Evolutionary conservation across 2,888 invertebrate species (phyloP).

Genomic region (Callyntrura guangdongensis): DNA sequence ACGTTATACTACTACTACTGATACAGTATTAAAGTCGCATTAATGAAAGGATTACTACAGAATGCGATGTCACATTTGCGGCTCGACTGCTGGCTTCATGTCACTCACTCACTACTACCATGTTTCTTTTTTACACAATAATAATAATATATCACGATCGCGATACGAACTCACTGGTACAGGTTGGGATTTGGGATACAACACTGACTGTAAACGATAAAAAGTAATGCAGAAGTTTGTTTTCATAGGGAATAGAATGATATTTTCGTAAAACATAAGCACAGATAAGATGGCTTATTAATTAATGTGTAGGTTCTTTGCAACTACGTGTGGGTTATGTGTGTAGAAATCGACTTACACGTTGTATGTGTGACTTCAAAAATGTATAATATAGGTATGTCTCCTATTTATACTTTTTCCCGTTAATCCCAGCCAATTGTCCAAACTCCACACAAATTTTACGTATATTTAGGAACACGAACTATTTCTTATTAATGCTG

Average conservation of each 20-base stretch:
- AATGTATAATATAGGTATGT: not conserved
- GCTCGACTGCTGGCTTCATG: not conserved
- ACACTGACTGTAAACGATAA: not conserved
- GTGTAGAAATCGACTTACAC: too few relatives aligned
- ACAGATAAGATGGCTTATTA: too few relatives aligned
- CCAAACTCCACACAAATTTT: slow-evolving; percentile 47
- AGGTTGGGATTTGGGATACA: not conserved
- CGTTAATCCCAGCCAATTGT: slow-evolving; percentile 1
- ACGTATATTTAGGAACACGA: not conserved
- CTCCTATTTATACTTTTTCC: not conserved
- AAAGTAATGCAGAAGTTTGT: not conserved
- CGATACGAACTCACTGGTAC: too few relatives aligned
- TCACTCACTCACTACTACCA: too few relatives aligned
- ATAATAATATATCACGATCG: too few relatives aligned
- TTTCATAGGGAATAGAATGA: not conserved
- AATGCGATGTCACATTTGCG: slow-evolving; percentile 13
- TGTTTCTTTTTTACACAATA: too few relatives aligned
- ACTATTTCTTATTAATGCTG: slow-evolving; percentile 12
- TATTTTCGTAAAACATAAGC: too few relatives aligned
- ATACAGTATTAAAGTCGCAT: not conserved
- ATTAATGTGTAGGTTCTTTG: not conserved
- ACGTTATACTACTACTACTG: slow-evolving; percentile 2
- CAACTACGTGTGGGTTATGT: not conserved
- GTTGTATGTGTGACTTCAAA: not conserved
- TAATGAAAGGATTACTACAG: not conserved